phyloP scores from a whole-genome alignment of 37 sponge, comb jelly and placozoan species.

The Tethya wilhelma region DNA sequence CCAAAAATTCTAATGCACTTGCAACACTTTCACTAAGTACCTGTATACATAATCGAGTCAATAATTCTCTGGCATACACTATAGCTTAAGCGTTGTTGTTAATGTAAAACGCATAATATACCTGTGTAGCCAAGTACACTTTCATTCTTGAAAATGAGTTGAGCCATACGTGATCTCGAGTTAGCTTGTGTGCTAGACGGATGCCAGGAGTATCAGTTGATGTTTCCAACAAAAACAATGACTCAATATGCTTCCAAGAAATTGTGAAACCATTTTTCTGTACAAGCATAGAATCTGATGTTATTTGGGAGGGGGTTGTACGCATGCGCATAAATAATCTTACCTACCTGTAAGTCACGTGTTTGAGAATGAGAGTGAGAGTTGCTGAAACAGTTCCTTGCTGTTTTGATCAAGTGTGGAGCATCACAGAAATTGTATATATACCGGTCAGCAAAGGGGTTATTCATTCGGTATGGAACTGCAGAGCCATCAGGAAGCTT shows the following conservation, averaged over 20 bases:
- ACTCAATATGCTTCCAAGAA: slow-evolving; percentile 20
- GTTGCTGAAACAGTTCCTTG: slow-evolving; percentile 12
- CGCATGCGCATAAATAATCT: too few species aligned
- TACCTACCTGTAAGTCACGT: background rate
- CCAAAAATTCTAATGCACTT: background rate
- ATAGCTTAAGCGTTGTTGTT: background rate
- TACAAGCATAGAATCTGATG: too few species aligned
- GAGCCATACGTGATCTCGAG: slow-evolving; percentile 29
- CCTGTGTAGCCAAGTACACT: slow-evolving; percentile 28
- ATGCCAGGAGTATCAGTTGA: slow-evolving; percentile 2
- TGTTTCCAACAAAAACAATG: background rate
- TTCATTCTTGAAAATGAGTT: slow-evolving; percentile 21
- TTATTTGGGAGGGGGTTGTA: too few species aligned
- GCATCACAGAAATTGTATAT: background rate
- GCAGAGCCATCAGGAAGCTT: background rate
- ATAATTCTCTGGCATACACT: background rate
- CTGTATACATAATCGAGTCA: background rate
- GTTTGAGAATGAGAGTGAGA: background rate
- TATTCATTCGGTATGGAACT: background rate
- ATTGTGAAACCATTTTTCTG: slow-evolving; percentile 21
- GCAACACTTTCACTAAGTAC: slow-evolving; percentile 21
- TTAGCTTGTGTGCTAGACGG: slow-evolving; percentile 24
- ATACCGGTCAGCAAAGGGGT: slow-evolving; percentile 18
- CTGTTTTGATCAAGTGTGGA: slow-evolving; percentile 29
- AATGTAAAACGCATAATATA: too few species aligned